These are phyloP conservation scores for Petrolisthes cinctipes DNA, from an alignment of 2,888 invertebrate genomes.

Conservation along the genomic window DNA sequence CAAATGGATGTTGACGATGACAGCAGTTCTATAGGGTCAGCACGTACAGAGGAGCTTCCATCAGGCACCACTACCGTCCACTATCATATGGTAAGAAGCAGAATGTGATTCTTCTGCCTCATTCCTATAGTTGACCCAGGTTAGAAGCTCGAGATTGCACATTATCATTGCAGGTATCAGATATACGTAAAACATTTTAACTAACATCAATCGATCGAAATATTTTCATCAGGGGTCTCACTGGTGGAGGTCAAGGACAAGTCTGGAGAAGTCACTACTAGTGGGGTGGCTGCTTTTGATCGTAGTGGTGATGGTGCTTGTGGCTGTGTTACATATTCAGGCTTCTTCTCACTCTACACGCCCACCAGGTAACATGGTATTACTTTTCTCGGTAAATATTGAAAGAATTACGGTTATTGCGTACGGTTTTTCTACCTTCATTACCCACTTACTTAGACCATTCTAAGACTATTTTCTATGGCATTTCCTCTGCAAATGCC, in stretches of 20 bases:
- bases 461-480: too few relatives aligned
- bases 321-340: slow-evolving; percentile 59
- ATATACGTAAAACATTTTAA: too few relatives aligned
- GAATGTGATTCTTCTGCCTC: background rate
- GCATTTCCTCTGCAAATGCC: too few relatives aligned
- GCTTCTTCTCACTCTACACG: slow-evolving; percentile 8
- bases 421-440: too few relatives aligned
- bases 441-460: too few relatives aligned
- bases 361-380: too few relatives aligned
- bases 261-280: slow-evolving; percentile 63
- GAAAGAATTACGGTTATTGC: too few relatives aligned
- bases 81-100: slow-evolving; percentile 60
- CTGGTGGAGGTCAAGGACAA: slow-evolving; percentile 63
- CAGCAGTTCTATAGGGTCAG: slow-evolving; percentile 60
- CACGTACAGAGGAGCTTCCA: slow-evolving; percentile 62
- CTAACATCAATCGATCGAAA: too few relatives aligned
- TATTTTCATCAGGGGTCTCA: slow-evolving; percentile 58
- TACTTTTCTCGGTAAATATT: too few relatives aligned
- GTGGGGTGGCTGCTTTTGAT: slow-evolving; percentile 58
- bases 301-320: slow-evolving; percentile 56
- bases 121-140: background rate
- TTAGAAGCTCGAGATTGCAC: too few relatives aligned
- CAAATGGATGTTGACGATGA: slow-evolving; percentile 65
- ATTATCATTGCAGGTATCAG: too few relatives aligned
- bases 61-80: slow-evolving; percentile 61